Evolutionary conservation across 1,140 invertebrate genomes (phyloP).

Genomic region (Drosophila teissieri): DNA sequence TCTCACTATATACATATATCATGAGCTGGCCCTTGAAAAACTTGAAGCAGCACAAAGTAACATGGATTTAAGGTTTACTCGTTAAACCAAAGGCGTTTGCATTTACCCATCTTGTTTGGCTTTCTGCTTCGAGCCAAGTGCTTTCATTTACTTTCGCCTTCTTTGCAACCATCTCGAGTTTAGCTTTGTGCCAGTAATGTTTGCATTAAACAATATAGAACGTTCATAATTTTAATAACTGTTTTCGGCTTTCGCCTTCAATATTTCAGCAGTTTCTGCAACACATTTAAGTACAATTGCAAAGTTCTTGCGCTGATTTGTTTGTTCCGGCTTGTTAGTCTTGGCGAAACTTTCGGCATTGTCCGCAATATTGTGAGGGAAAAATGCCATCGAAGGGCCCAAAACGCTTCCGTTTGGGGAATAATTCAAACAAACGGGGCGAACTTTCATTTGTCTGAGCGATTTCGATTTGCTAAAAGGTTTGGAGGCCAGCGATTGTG

Average conservation of each 20-base stretch:
- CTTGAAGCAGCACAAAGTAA: no score
- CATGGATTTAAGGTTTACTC: neutral
- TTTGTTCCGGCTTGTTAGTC: conserved; percentile 3
- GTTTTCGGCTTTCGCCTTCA: no score
- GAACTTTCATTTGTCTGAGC: conserved; percentile 20
- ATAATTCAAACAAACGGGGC: neutral
- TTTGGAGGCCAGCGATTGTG: neutral
- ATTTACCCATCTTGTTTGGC: neutral
- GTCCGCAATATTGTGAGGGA: neutral
- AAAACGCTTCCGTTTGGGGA: conserved; percentile 15
- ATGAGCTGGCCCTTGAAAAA: no score
- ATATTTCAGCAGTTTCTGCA: neutral
- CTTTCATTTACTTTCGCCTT: neutral
- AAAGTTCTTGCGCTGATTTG: conserved; percentile 1
- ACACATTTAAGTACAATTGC: neutral
- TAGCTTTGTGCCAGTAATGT: neutral
- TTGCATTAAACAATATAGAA: no score
- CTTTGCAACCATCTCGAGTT: neutral
- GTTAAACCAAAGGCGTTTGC: neutral
- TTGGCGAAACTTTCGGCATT: conserved; percentile 10
- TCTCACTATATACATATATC: neutral
- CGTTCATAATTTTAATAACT: no score
- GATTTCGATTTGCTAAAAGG: conserved; percentile 35
- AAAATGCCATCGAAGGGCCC: neutral
- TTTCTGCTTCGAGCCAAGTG: neutral